These are phyloP conservation scores for Lophura nycthemera DNA, from an alignment of 2,113 vertebrate species.

Conservation along the genomic window DNA sequence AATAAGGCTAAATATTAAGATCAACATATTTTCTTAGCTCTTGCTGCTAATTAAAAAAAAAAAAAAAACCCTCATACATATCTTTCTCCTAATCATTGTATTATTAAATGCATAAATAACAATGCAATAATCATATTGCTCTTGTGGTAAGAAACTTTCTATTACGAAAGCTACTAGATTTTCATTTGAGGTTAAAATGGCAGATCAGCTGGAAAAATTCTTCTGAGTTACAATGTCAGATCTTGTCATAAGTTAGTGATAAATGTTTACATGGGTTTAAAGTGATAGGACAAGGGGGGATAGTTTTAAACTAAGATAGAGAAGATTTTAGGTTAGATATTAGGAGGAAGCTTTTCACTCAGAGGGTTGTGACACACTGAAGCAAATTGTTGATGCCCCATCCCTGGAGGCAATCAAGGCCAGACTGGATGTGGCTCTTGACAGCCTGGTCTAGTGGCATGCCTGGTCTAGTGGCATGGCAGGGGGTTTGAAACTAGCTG, in stretches of 20 bases:
- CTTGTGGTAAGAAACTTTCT: neutral
- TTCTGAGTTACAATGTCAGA: neutral
- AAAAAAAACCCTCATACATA: neutral
- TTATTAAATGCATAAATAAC: constrained; percentile 57
- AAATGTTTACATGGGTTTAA: too few species aligned
- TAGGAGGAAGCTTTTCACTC: too few species aligned
- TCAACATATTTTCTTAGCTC: constrained; percentile 31
- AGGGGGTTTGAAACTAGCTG: too few species aligned
- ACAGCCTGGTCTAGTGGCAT: too few species aligned
- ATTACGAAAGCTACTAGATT: neutral
- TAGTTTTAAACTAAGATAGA: too few species aligned
- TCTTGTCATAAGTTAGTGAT: neutral
- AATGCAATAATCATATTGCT: neutral
- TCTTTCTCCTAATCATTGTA: constrained; percentile 18
- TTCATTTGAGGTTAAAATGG: neutral
- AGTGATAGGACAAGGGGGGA: too few species aligned
- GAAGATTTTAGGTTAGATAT: too few species aligned
- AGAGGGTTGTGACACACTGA: too few species aligned
- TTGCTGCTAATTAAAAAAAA: constrained; percentile 42
- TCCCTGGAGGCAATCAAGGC: too few species aligned
- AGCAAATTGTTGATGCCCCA: too few species aligned
- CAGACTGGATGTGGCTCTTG: too few species aligned
- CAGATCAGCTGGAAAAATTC: neutral
- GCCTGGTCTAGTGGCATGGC: too few species aligned
- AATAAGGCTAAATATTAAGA: constrained; percentile 41